These are phyloP conservation scores for Cheirogaleus major DNA, from an alignment of 2,797 vertebrate species.

Conservation along the genomic window DNA sequence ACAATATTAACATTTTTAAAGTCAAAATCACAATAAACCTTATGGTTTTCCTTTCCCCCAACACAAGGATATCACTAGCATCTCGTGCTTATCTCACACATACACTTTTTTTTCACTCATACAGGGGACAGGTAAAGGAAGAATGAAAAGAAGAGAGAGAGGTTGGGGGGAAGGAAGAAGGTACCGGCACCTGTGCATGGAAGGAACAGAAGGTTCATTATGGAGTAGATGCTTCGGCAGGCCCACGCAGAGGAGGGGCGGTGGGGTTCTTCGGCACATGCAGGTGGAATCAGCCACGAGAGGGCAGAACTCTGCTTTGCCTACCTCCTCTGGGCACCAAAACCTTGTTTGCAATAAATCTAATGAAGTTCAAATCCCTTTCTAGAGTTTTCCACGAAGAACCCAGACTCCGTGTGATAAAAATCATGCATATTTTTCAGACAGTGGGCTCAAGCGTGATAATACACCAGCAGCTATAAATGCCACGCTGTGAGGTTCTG, in stretches of 20 bases:
- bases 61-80: not conserved
- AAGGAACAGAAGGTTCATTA: accelerated
- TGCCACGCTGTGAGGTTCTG: not conserved
- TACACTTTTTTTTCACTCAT: accelerated
- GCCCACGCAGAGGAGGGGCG: too few relatives aligned
- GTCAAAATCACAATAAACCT: not conserved
- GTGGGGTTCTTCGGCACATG: accelerated
- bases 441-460: not conserved
- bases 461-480: not conserved
- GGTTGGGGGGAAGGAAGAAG: accelerated
- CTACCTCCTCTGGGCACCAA: not conserved
- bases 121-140: not conserved
- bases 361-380: too few relatives aligned
- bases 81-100: accelerated
- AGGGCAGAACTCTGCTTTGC: not conserved
- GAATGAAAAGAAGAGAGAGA: accelerated
- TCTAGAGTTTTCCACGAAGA: not conserved
- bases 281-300: too few relatives aligned
- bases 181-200: accelerated
- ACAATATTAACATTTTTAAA: not conserved
- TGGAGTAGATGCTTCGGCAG: accelerated
- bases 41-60: not conserved
- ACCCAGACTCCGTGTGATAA: accelerated
- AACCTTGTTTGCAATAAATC: not conserved
- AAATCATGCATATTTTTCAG: not conserved